These are phyloP conservation scores for Delia radicum DNA, from an alignment of 1,140 invertebrate species.

Conservation along the genomic window DNA sequence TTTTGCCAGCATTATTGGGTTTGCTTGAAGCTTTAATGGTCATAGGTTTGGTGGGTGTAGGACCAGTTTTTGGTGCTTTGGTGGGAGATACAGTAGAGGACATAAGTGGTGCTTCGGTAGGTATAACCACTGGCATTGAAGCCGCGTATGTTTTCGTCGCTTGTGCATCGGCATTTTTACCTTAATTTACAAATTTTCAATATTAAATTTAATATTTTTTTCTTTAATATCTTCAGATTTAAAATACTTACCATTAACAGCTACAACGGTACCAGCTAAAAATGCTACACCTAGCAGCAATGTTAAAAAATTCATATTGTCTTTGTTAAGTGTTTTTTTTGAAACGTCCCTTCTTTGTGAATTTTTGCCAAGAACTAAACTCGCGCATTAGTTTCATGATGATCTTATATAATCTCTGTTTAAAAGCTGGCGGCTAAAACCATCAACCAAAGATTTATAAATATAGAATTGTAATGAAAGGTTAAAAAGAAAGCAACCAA, in stretches of 20 bases:
- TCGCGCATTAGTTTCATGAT: neutral
- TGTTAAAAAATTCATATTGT: slow-evolving; percentile 6
- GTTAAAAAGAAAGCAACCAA: neutral
- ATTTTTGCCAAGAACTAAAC: slow-evolving; percentile 19
- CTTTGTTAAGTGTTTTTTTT: neutral
- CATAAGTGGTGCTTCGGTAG: slow-evolving; percentile 34
- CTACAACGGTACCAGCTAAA: neutral
- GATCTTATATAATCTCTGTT: slow-evolving; percentile 13
- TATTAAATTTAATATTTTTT: neutral
- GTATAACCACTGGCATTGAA: neutral
- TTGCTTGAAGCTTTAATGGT: neutral
- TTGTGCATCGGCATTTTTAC: neutral
- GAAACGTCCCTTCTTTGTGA: neutral
- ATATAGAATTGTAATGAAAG: neutral
- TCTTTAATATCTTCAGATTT: neutral
- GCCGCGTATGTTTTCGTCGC: neutral
- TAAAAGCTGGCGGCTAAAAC: neutral
- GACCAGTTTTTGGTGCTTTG: slow-evolving; percentile 31
- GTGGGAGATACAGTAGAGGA: slow-evolving; percentile 42
- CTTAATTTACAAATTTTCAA: neutral
- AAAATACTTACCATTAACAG: neutral
- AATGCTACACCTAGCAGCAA: slow-evolving; percentile 6
- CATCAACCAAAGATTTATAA: neutral
- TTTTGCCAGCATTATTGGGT: neutral
- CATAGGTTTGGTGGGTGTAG: neutral